A percentile compares a stretch with the other conserved stretches of the same genome.
Evolutionary conservation across 2,888 invertebrate genomes (phyloP).

Genomic region (Stratiomys singularior): DNA sequence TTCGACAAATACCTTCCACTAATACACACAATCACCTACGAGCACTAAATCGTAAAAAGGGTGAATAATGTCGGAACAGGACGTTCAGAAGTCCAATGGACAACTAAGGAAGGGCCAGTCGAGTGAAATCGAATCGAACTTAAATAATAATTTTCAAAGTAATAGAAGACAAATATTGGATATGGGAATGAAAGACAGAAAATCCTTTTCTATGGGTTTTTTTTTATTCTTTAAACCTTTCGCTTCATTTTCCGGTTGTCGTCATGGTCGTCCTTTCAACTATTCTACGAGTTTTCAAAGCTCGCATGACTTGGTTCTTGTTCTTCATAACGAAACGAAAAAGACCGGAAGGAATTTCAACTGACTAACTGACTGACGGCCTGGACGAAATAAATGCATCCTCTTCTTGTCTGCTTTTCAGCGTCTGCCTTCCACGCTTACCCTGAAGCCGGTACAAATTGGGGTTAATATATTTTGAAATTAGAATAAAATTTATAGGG

Average conservation of each 20-base stretch:
- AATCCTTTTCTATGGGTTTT: too few species aligned
- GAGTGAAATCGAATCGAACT: conserved; percentile 36
- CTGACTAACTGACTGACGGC: background rate
- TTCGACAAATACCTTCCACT: background rate
- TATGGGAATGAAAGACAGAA: background rate
- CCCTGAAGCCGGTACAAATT: background rate
- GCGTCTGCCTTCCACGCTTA: background rate
- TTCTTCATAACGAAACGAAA: background rate
- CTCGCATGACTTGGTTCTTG: background rate
- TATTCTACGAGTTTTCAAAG: too few species aligned
- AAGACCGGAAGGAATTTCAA: background rate
- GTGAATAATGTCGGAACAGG: background rate
- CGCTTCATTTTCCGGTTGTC: conserved; percentile 34
- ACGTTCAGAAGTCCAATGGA: background rate
- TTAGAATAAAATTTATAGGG: conserved; percentile 38
- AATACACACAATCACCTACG: background rate
- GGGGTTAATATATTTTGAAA: conserved; percentile 20
- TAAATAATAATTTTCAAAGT: conserved; percentile 39
- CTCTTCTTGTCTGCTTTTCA: too few species aligned
- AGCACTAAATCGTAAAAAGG: background rate
- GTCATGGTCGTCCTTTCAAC: background rate
- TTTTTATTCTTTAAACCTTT: background rate
- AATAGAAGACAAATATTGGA: conserved; percentile 41
- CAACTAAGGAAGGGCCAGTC: background rate
- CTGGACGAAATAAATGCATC: too few species aligned